Evolutionary conservation across 2,113 vertebrate genomes (phyloP).

Genomic region (Hirundichthys speculiger): DNA sequence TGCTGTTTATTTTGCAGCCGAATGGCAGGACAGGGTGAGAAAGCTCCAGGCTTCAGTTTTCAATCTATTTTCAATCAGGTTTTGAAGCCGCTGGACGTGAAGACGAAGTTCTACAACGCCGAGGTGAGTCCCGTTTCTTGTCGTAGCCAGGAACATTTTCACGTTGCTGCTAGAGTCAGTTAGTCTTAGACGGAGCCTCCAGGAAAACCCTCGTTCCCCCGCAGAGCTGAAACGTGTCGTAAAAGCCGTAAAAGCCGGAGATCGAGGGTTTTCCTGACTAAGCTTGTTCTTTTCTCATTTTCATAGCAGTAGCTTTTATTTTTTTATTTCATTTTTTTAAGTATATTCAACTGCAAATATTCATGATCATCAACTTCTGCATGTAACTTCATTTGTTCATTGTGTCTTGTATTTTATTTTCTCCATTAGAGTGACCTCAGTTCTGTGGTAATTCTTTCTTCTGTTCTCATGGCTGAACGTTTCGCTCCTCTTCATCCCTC

Average conservation of each 20-base stretch:
- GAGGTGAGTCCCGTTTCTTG: conserved; percentile 85
- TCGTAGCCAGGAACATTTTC: conserved; percentile 23
- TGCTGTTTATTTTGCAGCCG: neutral
- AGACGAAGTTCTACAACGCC: conserved; percentile 99
- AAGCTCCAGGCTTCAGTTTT: conserved; percentile 69
- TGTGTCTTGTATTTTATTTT: conserved; percentile 94
- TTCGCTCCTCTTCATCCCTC: conserved; percentile 70
- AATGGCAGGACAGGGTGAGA: conserved; percentile 61
- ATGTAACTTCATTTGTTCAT: conserved; percentile 96
- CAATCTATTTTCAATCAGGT: conserved; percentile 90
- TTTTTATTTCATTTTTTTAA: neutral
- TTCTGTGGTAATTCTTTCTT: conserved; percentile 98
- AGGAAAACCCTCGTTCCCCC: conserved; percentile 46
- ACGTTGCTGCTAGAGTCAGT: conserved; percentile 21
- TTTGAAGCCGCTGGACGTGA: conserved; percentile 97
- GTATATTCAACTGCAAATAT: conserved; percentile 47
- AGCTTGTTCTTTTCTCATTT: conserved; percentile 30
- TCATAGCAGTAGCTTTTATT: conserved; percentile 47
- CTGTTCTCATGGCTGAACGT: conserved; percentile 89
- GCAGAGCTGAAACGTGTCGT: neutral
- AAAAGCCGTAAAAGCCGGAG: conserved; percentile 19
- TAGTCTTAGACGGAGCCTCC: conserved; percentile 15
- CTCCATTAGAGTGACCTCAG: conserved; percentile 99
- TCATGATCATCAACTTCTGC: conserved; percentile 87
- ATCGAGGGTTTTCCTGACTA: conserved; percentile 43